Evolutionary conservation across 2,888 invertebrate species (phyloP), one percentile per base, ranked within the genome.

Genomic region (Cerceris rybyensis): DNA sequence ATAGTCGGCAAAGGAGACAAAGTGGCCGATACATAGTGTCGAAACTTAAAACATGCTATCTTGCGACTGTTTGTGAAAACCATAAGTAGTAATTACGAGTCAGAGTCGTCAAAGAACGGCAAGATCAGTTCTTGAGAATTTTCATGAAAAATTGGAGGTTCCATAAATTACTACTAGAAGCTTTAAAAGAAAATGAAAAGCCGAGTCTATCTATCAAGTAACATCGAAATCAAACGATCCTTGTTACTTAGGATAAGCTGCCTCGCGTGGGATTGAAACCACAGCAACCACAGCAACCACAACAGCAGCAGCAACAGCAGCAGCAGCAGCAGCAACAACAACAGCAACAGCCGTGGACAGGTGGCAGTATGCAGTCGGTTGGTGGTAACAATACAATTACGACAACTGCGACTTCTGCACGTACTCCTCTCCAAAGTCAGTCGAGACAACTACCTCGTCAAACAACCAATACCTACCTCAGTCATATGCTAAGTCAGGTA

Each of bases 211-310:
- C 28, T 28, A 28, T 4, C 2, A 28, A 2, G 28, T 28, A 28
- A 28, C 4, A 28, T 28, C 28, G 28, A 28, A 28, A 4, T 41
- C 58, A 9, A 6, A 14, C n/a, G 8, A 42, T n/a, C 7, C 66
- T 49, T 52, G 59, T 75, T 69, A 16, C 50, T 0, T 55, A 91
- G 91, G 95, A 95, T 87, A 95, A 94, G 91, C 93, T 95, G 90
- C 95, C 95, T 42, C 92, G 93, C 71, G 91, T 93, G 75, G 79
- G 80, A 78, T 85, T 88, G 88, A 92, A 94, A 86, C 93, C 93
- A 89, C 93, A 93, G 39, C 86, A 88, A 61, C 88, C 73, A 55
- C 86, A 67, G 49, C 83, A 84, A 0, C 84, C 88, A 70, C 83
- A 86, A 57, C 89, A 85, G 83, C 91, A 94, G 83, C 94, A 93